Evolutionary conservation across 2,113 vertebrate species (phyloP).

Genomic region (Prionailurus viverrinus): DNA sequence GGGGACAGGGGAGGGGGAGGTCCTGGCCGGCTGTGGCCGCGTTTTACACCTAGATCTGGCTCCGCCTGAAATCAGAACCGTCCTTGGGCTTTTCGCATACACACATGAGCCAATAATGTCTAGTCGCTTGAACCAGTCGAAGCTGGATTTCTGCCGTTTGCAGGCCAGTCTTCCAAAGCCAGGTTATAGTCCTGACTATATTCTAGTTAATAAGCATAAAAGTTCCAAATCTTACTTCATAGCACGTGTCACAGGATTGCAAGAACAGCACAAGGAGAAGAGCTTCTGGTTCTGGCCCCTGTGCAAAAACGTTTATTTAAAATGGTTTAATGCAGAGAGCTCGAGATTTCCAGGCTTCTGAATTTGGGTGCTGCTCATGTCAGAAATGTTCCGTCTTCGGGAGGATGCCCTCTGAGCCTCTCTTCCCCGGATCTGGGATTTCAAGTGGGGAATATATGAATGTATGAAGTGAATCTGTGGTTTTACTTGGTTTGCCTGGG

Average conservation of each 20-base stretch:
- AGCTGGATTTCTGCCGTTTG: neutral
- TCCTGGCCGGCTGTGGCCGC: fast-evolving
- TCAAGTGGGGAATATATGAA: neutral
- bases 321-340: neutral
- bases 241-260: neutral
- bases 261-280: neutral
- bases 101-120: neutral
- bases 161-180: neutral
- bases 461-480: neutral
- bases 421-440: neutral
- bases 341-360: neutral
- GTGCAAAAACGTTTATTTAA: neutral
- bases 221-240: neutral
- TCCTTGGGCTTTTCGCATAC: no score
- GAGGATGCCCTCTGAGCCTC: neutral
- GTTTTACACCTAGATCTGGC: neutral
- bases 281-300: neutral
- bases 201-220: neutral
- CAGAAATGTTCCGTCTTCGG: neutral
- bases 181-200: neutral
- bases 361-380: neutral
- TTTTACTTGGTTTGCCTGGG: neutral
- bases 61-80: neutral
- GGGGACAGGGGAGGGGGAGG: neutral
- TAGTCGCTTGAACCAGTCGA: neutral